Conservation (phyloP, 2,797 vertebrate species). For the Dromococcyx pavoninus region DNA sequence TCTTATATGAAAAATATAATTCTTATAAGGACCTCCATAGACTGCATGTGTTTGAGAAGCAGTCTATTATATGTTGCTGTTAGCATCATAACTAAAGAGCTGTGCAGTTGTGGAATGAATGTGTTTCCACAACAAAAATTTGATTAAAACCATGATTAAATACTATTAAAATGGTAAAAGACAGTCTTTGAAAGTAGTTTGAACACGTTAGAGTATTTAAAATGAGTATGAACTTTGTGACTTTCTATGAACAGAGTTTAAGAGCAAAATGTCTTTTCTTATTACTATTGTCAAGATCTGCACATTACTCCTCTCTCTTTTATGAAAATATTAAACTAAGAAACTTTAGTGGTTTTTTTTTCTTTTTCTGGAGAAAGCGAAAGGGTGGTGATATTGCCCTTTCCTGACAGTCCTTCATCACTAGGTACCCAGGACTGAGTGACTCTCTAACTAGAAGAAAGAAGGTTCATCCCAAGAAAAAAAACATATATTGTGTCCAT, state of each 20-base stretch:
- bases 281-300: neutral
- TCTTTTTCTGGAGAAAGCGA: neutral
- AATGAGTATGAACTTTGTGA: neutral
- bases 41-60: neutral
- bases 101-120: neutral
- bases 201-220: neutral
- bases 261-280: neutral
- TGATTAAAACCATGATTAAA: neutral
- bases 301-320: neutral
- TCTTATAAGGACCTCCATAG: neutral
- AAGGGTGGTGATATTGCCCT: neutral
- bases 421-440: neutral
- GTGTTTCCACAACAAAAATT: neutral
- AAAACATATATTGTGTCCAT: neutral
- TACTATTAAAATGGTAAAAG: neutral
- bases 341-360: neutral
- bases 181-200: neutral
- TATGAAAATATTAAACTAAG: neutral
- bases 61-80: neutral
- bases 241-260: neutral
- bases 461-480: neutral
- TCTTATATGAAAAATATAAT: neutral
- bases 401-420: neutral
- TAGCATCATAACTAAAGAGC: neutral
- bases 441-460: neutral